Percentiles rank a stretch among this genome's conserved stretches.
These are phyloP conservation scores for Chrysolina haemoptera DNA, from an alignment of 2,888 invertebrate species.

Conservation along the genomic window DNA sequence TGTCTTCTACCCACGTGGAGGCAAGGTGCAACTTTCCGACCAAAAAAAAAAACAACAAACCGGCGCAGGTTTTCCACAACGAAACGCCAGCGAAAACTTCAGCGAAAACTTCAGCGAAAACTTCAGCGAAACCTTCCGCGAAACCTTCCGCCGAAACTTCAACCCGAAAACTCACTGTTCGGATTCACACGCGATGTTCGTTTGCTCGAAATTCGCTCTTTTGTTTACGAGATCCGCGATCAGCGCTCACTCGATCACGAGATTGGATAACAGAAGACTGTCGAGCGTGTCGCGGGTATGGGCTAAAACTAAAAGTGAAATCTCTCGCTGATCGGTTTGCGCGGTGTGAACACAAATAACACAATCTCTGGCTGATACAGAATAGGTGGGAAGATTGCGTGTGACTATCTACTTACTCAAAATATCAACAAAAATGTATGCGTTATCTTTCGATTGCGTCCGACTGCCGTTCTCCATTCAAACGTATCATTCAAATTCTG, in stretches of 20 bases:
- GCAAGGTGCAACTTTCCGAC: conserved; percentile 22
- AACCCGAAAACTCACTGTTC: not conserved
- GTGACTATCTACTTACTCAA: conserved; percentile 7
- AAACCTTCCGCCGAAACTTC: conserved; percentile 4
- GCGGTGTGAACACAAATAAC: conserved; percentile 30
- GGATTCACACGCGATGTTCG: not conserved
- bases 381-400: conserved; percentile 35
- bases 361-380: conserved; percentile 33
- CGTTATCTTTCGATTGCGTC: not conserved
- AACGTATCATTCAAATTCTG: not conserved
- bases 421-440: conserved; percentile 7
- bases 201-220: conserved; percentile 12
- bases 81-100: conserved; percentile 7
- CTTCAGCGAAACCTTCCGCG: not conserved
- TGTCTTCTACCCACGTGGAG: conserved; percentile 29
- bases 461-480: not conserved
- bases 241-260: conserved; percentile 10
- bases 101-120: not conserved
- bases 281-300: conserved; percentile 24
- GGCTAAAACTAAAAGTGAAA: conserved; percentile 35
- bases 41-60: conserved; percentile 5
- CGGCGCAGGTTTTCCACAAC: conserved; percentile 8
- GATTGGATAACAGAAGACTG: conserved; percentile 29
- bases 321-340: conserved; percentile 27
- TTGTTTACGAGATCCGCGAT: conserved; percentile 29